These are phyloP conservation scores for Mesochorus sp. DNA, from an alignment of 2,888 invertebrate species.

Conservation along the genomic window DNA sequence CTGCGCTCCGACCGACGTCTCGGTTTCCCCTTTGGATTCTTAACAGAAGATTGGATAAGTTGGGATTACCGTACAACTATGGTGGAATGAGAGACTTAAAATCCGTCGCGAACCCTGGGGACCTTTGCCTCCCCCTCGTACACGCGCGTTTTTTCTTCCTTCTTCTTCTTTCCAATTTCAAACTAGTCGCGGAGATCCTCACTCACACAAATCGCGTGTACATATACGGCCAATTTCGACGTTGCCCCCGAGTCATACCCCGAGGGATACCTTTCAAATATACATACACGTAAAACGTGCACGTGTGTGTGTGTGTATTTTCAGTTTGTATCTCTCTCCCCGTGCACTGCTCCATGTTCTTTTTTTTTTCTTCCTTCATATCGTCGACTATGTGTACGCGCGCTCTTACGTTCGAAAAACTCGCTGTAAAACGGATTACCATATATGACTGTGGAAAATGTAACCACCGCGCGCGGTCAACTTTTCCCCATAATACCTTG, in stretches of 20 bases:
- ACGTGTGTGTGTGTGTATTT: too few species aligned
- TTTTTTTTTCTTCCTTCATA: conserved; percentile 18
- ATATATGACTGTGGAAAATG: conserved; percentile 31
- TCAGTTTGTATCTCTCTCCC: conserved; percentile 44
- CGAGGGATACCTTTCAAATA: conserved; percentile 49
- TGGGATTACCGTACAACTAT: conserved; percentile 57
- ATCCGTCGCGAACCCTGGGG: conserved; percentile 37
- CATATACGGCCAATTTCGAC: conserved; percentile 54
- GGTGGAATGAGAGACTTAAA: conserved; percentile 40
- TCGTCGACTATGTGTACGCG: too few species aligned
- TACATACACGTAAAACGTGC: too few species aligned
- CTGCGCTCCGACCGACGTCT: conserved; percentile 1
- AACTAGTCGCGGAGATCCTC: conserved; percentile 46
- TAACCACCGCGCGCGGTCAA: conserved; percentile 21
- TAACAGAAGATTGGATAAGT: conserved; percentile 61
- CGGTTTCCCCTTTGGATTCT: conserved; percentile 40
- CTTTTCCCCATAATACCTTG: too few species aligned
- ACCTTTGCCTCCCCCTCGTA: conserved; percentile 4
- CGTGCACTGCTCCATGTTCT: background rate
- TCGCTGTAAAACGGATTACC: conserved; percentile 44
- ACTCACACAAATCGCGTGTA: conserved; percentile 60
- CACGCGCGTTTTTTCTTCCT: background rate
- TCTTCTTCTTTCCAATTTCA: conserved; percentile 39
- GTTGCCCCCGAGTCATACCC: conserved; percentile 24
- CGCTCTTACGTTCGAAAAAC: conserved; percentile 17